These are phyloP conservation scores for Euwallacea fornicatus DNA, from an alignment of 1,140 invertebrate species.

Conservation along the genomic window DNA sequence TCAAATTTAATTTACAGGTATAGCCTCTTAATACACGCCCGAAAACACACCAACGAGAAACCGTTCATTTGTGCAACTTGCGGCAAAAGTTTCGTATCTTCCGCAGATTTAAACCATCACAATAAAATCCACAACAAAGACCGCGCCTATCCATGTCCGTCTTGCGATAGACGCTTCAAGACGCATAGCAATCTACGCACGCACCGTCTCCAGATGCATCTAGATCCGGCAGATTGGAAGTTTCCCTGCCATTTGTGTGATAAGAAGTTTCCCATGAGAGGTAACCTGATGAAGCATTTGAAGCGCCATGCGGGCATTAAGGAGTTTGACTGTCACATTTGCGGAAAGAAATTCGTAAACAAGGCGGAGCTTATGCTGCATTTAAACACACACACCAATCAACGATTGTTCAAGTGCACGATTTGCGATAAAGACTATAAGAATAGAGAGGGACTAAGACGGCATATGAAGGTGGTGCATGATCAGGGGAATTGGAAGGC, in stretches of 20 bases:
- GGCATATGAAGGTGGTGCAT: conserved; percentile 36
- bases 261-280: conserved; percentile 31
- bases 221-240: conserved; percentile 34
- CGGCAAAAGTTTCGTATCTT: conserved; percentile 33
- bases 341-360: conserved; percentile 95
- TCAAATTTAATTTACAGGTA: conserved; percentile 2
- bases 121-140: conserved; percentile 31
- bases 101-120: conserved; percentile 34
- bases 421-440: conserved; percentile 75
- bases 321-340: conserved; percentile 79
- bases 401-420: conserved; percentile 93
- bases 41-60: conserved; percentile 37
- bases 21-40: conserved; percentile 30
- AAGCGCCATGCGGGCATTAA: conserved; percentile 34
- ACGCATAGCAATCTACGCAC: conserved; percentile 33
- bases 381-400: conserved; percentile 92
- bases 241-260: conserved; percentile 31
- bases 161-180: conserved; percentile 33
- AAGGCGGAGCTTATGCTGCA: conserved; percentile 87
- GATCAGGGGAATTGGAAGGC: conserved; percentile 34
- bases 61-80: conserved; percentile 34
- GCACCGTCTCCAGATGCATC: conserved; percentile 32
- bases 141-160: conserved; percentile 25
- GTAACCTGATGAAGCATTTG: conserved; percentile 34
- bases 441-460: conserved; percentile 29